A percentile compares a stretch with the other conserved stretches of the same genome.
phyloP scores from a whole-genome alignment of 2,797 vertebrate species.

The Gadopsis marmoratus region DNA sequence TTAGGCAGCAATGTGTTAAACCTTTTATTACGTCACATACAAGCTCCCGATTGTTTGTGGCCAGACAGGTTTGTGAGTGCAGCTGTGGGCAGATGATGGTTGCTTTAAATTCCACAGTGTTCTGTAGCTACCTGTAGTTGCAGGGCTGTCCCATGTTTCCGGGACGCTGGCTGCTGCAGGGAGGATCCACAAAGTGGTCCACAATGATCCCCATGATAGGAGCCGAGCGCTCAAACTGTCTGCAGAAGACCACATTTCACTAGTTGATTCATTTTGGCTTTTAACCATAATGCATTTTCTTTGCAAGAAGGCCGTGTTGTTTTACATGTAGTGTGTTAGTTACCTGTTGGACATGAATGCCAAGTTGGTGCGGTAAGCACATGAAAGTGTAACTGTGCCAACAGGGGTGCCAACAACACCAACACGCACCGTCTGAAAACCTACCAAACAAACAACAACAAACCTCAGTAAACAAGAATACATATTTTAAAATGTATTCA shows the following conservation, averaged over 20 bases:
- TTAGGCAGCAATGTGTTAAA: background rate
- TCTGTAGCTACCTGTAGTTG: constrained; percentile 76
- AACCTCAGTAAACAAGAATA: background rate
- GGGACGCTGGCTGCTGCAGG: constrained; percentile 90
- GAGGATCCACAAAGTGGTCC: constrained; percentile 98
- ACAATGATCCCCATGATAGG: constrained; percentile 99
- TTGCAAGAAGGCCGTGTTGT: background rate
- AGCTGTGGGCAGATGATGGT: background rate
- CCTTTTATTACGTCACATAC: background rate
- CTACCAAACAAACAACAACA: constrained; percentile 73
- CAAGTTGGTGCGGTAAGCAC: constrained; percentile 97
- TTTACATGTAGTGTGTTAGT: constrained; percentile 14
- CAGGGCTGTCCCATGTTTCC: constrained; percentile 78
- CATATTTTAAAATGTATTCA: background rate
- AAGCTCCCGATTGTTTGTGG: background rate
- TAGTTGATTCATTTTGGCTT: background rate
- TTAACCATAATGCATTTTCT: too few species aligned
- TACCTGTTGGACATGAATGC: constrained; percentile 99
- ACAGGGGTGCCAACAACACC: constrained; percentile 97
- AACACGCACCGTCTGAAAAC: constrained; percentile 97
- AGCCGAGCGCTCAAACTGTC: constrained; percentile 95
- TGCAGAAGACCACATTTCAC: constrained; percentile 68
- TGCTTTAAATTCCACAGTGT: background rate
- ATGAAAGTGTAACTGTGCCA: constrained; percentile 96
- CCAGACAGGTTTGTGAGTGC: background rate